Evolutionary conservation across 2,888 invertebrate genomes (phyloP), one percentile per base, ranked within the genome.

Genomic region (Arge pagana): DNA sequence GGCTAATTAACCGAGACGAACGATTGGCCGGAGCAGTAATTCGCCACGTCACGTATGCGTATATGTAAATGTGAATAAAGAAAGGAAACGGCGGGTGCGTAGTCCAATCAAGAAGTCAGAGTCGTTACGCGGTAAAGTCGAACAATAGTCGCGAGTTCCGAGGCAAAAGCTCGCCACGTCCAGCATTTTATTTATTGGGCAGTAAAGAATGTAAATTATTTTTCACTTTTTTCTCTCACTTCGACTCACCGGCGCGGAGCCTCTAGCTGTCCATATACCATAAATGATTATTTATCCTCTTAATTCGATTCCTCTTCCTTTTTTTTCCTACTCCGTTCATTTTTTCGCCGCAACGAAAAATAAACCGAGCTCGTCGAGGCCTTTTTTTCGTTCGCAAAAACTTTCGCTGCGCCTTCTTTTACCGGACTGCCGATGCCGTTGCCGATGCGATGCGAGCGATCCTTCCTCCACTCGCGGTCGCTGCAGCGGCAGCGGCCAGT

Each of bases 191-290:
- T 67, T 67, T 67, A 67, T 66, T 60, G 66, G 59, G 61, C 56
- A 62, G 62, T 67, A 65, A 67, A 67, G n/a, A 64, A 63, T 67
- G 66, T 65, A 53, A 67, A 66, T 68, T 66, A 67, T 64, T 64
- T 60, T 63, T 4, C 13, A 7, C 33, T n/a, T n/a, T 68, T 66
- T 68, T 64, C 63, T 60, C 62, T 4, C 13, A 7, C 33, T 16
- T 23, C 45, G 15, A 62, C 58, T 37, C 50, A 45, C 41, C 37
- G 28, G 31, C 8, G 31, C 23, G 33, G 18, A n/a, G n/a, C n/a
- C n/a, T n/a, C n/a, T 50, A 30, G 36, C 48, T 51, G 55, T 55
- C 53, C 43, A 51, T 60, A 54, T 31, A 33, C 42, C 52, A 50
- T 52, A 54, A 55, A 49, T 49, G 59, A 57, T 66, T 67, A 66